Base-by-base conservation (phyloP, 2,888 invertebrate species). In the Nipponacmea schrenckii region DNA sequence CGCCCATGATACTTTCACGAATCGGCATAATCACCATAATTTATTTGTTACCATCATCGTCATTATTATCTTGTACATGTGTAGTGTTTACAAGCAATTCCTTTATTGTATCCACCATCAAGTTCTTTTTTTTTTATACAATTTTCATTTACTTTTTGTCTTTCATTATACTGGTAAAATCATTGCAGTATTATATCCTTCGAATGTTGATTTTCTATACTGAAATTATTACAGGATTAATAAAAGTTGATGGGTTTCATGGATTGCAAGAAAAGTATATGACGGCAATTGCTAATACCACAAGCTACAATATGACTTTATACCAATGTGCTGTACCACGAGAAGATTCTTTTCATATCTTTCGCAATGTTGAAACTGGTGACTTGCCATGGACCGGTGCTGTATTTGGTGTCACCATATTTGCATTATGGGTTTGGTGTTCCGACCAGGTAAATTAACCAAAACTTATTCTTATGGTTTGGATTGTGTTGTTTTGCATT, bases 201-300 rank as follows among this genome's bases (percentile, higher is more conserved):
- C n/a, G n/a, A 39, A 8, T 39, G 10, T 39, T 10, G 4, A 39
- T 31, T 31, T 31, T 5, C 5, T 31, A 2, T 31, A 31, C 5
- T 2, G 31, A 31, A 31, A 31, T 5, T 5, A 5, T 14, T 64
- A 8, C 69, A 82, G 84, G 77, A 39, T 75, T 84, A 67, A 64
- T 79, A 24, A 83, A 86, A 63, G 89, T 90, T 14, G 91, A 90
- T 12, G 91, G 91, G 3, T 90, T 90, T 79, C 75, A 85, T 10
- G 82, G 81, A 15, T 80, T 91, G 74, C 80, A 88, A 27, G 78
- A 82, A 3, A 83, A 86, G 20, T 91, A 87, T 78, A 84, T 85
- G 80, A 77, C 81, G 4, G 85, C 90, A 0, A 80, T 85, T 10
- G 86, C 90, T 0, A 87, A 85, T 68, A 84, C 80, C 67, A 83